Evolutionary conservation across 2,888 invertebrate species (phyloP), one percentile per base, ranked within the genome.

Genomic region (Salpingus planirostris): DNA sequence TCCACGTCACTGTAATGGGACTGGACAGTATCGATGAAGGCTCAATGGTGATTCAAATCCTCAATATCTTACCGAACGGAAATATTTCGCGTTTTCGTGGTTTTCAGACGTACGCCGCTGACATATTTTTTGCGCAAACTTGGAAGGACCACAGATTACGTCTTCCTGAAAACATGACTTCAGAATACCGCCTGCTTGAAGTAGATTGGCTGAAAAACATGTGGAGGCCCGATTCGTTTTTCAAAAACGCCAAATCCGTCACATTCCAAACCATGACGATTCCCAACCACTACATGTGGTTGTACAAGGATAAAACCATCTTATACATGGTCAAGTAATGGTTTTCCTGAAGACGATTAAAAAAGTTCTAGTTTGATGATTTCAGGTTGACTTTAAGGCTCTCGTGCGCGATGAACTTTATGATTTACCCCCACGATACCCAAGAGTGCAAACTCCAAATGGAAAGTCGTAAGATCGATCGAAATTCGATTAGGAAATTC

Each of bases 221-320:
- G 80, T 91, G 91, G 91, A 71, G 90, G 27, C 91, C 91, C 0
- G 91, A 91, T 67, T 89, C 90, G 3, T 91, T 89, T 67, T 90
- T 91, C 69, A 90, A 90, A 67, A 91, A 91, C 60, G 90, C 90
- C 27, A 91, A 91, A 65, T 85, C 87, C 0, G 91, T 91, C 2
- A 90, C 88, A 6, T 90, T 91, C 60, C 91, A 91, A 64, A 90
- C 90, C 1, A 90, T 91, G 89, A 91, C 91, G 22, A 88, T 91
- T 45, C 91, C 91, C 1, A 91, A 91, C 68, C 90, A 91, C 62
- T 91, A 91, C 62, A 78, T 91, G 55, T 90, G 90, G 88, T 68
- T 91, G 35, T 89, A 90, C 62, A 83, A 81, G 60, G 85, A 86
- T 55, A 85, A 85, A 63, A 83, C 80, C 10, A 89, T 86, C 44